Conservation (phyloP, 2,797 vertebrate species). For the Synaphobranchus kaupii region DNA sequence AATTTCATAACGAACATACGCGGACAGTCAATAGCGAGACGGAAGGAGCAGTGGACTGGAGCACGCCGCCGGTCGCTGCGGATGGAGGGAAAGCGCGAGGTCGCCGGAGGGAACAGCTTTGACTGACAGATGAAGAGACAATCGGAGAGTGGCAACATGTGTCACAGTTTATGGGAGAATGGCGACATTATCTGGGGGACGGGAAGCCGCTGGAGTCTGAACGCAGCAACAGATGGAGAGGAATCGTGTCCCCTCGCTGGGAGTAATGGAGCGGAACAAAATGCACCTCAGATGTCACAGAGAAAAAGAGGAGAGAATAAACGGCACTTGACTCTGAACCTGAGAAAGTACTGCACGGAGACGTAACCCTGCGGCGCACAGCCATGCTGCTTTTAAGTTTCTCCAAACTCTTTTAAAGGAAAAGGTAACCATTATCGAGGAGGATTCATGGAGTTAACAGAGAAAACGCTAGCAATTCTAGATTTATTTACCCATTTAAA, state of each 20-base stretch:
- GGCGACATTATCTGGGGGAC: constrained; percentile 33
- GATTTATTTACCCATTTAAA: too few species aligned
- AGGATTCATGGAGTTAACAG: neutral
- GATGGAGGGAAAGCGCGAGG: neutral
- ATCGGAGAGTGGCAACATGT: neutral
- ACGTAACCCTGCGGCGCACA: neutral
- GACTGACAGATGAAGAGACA: constrained; percentile 11
- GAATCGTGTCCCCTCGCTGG: constrained; percentile 40
- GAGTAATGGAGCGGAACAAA: constrained; percentile 57
- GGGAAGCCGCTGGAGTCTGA: constrained; percentile 38
- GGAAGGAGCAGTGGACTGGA: neutral
- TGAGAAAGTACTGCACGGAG: constrained; percentile 27
- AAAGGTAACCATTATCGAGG: neutral
- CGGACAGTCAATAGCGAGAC: neutral
- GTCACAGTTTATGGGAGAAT: constrained; percentile 30
- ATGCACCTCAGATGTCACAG: constrained; percentile 43
- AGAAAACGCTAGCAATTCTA: neutral
- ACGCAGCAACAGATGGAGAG: constrained; percentile 56
- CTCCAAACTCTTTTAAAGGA: constrained; percentile 8
- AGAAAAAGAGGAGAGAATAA: neutral
- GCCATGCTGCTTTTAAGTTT: constrained; percentile 27
- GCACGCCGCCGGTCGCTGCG: neutral
- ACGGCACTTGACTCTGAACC: constrained; percentile 36
- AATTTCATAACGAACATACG: neutral
- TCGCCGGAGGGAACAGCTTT: neutral